These are phyloP conservation scores for Hippasteria phrygiana DNA, from an alignment of 53 echinoderm and acorn worm species.

Conservation along the genomic window DNA sequence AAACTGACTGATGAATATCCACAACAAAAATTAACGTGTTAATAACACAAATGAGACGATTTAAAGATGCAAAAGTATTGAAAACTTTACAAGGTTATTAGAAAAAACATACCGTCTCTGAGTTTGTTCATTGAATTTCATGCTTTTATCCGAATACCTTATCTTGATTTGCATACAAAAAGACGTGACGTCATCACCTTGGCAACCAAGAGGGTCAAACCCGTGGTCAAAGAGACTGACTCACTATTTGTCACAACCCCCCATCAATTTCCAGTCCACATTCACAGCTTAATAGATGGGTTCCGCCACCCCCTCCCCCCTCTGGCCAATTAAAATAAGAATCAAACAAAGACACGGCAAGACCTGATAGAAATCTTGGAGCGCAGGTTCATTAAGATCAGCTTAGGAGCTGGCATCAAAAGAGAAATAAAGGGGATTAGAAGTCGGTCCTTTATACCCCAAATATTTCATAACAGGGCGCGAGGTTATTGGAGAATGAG, in stretches of 20 bases:
- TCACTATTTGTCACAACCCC: constrained; percentile 26
- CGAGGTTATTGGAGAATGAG: too few relatives aligned
- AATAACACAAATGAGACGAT: too few relatives aligned
- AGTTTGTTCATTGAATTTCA: too few relatives aligned
- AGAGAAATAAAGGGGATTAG: background rate
- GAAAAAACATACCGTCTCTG: too few relatives aligned
- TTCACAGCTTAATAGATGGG: background rate
- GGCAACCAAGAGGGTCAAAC: constrained; percentile 4
- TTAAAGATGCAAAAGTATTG: too few relatives aligned
- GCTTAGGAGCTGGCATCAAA: background rate
- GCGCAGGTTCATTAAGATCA: constrained; percentile 24
- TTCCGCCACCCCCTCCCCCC: background rate
- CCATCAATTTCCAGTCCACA: background rate
- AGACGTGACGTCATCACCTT: background rate
- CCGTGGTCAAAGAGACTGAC: constrained; percentile 31
- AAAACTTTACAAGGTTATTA: too few relatives aligned
- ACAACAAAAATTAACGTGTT: too few relatives aligned
- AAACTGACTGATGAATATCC: too few relatives aligned
- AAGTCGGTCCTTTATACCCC: too few relatives aligned
- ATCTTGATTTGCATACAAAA: background rate
- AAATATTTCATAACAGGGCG: too few relatives aligned
- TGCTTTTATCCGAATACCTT: background rate
- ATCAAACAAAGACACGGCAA: constrained; percentile 22
- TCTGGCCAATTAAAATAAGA: constrained; percentile 37
- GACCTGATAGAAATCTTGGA: constrained; percentile 40